Evolutionary conservation across 92 coral and sea anemone genomes (phyloP).

Genomic region (Epizoanthus stellaris): DNA sequence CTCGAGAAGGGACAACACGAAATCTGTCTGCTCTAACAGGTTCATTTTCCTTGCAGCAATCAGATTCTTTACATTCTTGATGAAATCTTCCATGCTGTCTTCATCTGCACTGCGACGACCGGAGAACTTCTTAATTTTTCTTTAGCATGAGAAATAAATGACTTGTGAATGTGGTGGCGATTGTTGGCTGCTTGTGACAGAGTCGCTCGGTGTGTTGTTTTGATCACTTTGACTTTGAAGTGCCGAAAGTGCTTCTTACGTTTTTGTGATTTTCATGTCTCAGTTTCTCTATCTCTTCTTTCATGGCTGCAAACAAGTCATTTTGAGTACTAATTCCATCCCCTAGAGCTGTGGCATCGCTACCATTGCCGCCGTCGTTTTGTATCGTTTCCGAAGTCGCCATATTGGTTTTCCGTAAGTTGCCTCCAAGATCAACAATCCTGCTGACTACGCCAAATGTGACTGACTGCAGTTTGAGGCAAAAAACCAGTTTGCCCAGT

Average conservation of each 20-base stretch:
- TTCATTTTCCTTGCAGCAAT: slow-evolving; percentile 36
- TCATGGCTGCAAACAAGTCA: slow-evolving; percentile 8
- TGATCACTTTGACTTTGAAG: neutral
- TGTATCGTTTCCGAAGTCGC: slow-evolving; percentile 18
- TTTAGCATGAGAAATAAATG: slow-evolving; percentile 14
- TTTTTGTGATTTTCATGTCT: slow-evolving; percentile 13
- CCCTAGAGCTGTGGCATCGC: slow-evolving; percentile 27
- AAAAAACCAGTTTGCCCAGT: neutral
- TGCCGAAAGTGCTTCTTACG: slow-evolving; percentile 16
- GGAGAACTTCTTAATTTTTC: slow-evolving; percentile 26
- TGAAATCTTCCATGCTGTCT: slow-evolving; percentile 45
- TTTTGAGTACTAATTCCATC: neutral
- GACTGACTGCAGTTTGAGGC: slow-evolving; percentile 13
- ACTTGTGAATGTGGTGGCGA: neutral
- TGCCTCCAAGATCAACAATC: neutral
- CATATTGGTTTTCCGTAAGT: slow-evolving; percentile 6
- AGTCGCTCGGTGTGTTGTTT: neutral
- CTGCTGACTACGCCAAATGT: neutral
- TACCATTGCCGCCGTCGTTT: slow-evolving; percentile 28
- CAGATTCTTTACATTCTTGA: slow-evolving; percentile 43
- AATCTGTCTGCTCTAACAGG: slow-evolving; percentile 38
- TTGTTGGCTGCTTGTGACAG: too few relatives aligned
- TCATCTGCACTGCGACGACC: slow-evolving; percentile 21
- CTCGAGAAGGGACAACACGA: slow-evolving; percentile 47
- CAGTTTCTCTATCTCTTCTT: slow-evolving; percentile 14